Evolutionary conservation across 2,888 invertebrate species (phyloP), one percentile per base, ranked within the genome.

Genomic region (Acleris emargana): DNA sequence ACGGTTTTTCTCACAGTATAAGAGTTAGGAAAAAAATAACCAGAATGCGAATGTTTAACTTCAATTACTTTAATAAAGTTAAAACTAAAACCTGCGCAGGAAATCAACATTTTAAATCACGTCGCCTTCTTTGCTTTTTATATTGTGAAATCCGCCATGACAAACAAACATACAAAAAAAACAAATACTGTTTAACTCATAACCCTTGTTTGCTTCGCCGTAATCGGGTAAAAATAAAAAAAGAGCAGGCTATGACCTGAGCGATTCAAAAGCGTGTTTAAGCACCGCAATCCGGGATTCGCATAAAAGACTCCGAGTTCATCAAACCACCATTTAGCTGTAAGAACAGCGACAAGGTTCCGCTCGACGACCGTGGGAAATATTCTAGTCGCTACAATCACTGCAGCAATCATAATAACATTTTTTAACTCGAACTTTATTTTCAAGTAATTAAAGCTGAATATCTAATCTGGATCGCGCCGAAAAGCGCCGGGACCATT

Each of bases 351-450:
- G 38, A 38, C 38, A 58, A 59, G 74, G 86, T 86, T 87, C 79
- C 84, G 82, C 76, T 77, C 68, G 52, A 74, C 70, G 79, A 78
- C 73, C 86, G 83, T 87, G 87, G 81, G 86, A 87, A 82, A 38
- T 47, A 59, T 53, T 59, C 52, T 52, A 59, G 49, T 45, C 38
- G 18, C 17, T 49, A 47, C 45, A 43, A 52, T 60, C 43, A 25
- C 11, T 20, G 38, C 42, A 13, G 52, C 28, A 54, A 59, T 64
- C 47, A 47, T 49, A 47, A 49, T 49, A 28, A 20, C n/a, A 38
- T 50, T 28, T 25, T n/a, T 25, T 18, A 54, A 63, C 47, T 71
- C 64, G 69, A 68, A 69, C 67, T 70, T 69, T 67, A 71, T 63
- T 51, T 20, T 17, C 20, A 58, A 47, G 52, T 58, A 16, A 63